Evolutionary conservation across 2,888 invertebrate species (phyloP), one percentile per base, ranked within the genome.

Genomic region (Dasysyrphus tricinctus): DNA sequence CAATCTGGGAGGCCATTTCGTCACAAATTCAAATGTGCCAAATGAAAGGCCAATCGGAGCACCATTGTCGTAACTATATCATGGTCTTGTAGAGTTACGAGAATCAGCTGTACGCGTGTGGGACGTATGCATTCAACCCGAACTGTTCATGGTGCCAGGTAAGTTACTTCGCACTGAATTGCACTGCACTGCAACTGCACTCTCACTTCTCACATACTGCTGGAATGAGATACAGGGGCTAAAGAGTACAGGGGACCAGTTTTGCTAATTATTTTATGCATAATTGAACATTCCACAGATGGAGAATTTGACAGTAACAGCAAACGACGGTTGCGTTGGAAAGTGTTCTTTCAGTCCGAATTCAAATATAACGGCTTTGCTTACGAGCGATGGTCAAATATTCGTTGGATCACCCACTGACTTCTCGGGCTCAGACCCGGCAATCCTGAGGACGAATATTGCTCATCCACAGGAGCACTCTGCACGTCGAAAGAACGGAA

Each of bases 111-210:
- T 97, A 98, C 91, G 95, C 96, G 14, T 98, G 98, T 93, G 98
- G 98, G 51, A 98, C 98, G 79, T 96, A 97, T 91, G 97, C 98
- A 34, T 98, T 97, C 93, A 96, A 96, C 88, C 98, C 98, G 19
- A 94, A 94, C 89, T 98, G 98, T 93, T 96, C 97, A 70, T 97
- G 97, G 97, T 94, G 98, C 94, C 96, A 96, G 95, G 97, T 97
- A 92, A 92, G 91, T 91, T 67, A 70, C 70, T 73, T 76, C 34
- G 56, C 56, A 76, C 19, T 32, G 14, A 16, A 16, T 56, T 51
- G 73, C 65, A 47, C 16, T 19, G 34, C 12, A 19, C 39, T 54
- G 34, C 12, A 19, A 24, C 12, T 51, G 19, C 37, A 56, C 65
- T 78, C 70, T 74, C 67, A 61, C 77, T 78, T 42, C 59, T 59